Evolutionary conservation across 1,140 invertebrate genomes (phyloP), one percentile per base, ranked within the genome.

Genomic region (Babylonia areolata): DNA sequence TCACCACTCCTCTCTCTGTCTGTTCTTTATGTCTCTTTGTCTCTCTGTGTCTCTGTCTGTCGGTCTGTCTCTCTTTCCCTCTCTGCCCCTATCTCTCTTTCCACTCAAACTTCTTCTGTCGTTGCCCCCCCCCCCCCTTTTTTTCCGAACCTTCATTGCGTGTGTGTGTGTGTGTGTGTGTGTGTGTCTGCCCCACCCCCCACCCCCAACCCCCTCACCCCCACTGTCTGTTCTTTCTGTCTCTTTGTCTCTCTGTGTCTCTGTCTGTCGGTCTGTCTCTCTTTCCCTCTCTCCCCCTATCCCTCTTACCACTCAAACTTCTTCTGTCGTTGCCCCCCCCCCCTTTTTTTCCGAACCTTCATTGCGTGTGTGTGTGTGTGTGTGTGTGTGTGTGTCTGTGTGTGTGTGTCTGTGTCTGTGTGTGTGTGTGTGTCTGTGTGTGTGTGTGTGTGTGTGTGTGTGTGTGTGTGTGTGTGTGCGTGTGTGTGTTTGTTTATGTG

Each of bases 391-490:
- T n/a, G 64, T 69, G 64, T n/a, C 9, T n/a, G 64, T 17, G 64
- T 69, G 64, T 69, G 64, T 69, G 64, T 69, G 28, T n/a, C 9
- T 69, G 64, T n/a, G 64, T n/a, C 9, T n/a, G 64, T 69, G 64
- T n/a, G 64, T n/a, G 64, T n/a, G 64, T n/a, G 64, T 69, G 64
- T n/a, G 64, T 69, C 9, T 69, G 64, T 69, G 64, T 69, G 64
- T 69, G 64, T 69, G 64, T 69, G 64, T 69, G 64, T 69, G 64
- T 69, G 64, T 69, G 64, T 69, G 64, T 69, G 64, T 69, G 64
- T 69, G 64, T 69, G 64, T 69, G 64, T 69, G 64, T n/a, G 64
- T 69, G n/a, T n/a, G n/a, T n/a, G n/a, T n/a, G n/a, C n/a, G n/a
- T n/a, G n/a, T n/a, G n/a, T n/a, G n/a, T n/a, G n/a, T n/a, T n/a